Evolutionary conservation across 1,140 invertebrate genomes (phyloP), one percentile per base, ranked within the genome.

Genomic region (Drosophila virilis): DNA sequence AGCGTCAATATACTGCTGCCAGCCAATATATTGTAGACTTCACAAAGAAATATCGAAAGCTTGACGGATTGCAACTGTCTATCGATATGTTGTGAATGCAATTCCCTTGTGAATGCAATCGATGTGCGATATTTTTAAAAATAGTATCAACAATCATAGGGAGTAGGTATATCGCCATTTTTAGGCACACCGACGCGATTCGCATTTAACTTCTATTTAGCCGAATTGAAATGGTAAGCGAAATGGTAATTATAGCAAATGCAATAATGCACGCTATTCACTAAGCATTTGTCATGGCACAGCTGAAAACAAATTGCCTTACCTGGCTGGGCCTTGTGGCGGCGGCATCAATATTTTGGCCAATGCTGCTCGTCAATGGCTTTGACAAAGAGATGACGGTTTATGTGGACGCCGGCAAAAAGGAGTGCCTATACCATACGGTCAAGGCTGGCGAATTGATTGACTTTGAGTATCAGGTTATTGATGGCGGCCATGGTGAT

Each of bases 381-480:
- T 94, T 93, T 71, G 94, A 95, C 85, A 94, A 94, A 76, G 95
- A 96, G 92, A 93, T 96, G 78, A 96, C 96, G 7, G 93, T 96
- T 13, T 94, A 94, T 70, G 93, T 97, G n/a, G 94, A 94, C 58
- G 93, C 96, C 33, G 94, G 95, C 2, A 93, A 92, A 75, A 93
- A 94, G 72, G 95, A 96, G 74, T 97, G 96, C 80, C 95, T 96
- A 78, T 96, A 93, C 89, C 94, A 96, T 76, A 90, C 88, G 46
- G 94, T 95, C 0, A 93, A 93, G 72, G 81, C 91, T 17, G 93
- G 94, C n/a, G 94, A 95, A 90, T 92, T 93, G 5, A 94, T 96
- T 59, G 96, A 96, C 80, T 92, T 96, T 33, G 96, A 96, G 85
- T 97, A 96, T 91, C 96, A 96, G 93, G 96, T 96, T 1, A 96